Evolutionary conservation across 2,888 invertebrate species (phyloP).

Genomic region (Cantharis rufa): DNA sequence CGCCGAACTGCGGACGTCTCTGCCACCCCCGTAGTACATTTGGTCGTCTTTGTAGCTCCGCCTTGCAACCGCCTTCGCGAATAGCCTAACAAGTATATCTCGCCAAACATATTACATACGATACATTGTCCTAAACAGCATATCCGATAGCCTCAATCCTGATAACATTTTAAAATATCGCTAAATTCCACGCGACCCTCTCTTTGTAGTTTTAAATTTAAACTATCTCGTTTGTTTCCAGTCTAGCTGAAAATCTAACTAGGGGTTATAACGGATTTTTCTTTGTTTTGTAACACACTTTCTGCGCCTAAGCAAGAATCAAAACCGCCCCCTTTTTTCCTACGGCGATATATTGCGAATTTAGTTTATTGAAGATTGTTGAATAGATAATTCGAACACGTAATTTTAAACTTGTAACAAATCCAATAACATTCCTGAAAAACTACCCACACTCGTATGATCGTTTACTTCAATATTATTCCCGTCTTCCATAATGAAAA

Average conservation of each 20-base stretch:
- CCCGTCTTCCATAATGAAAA: neutral
- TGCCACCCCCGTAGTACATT: constrained; percentile 33
- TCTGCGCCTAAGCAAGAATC: constrained; percentile 16
- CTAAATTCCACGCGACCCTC: constrained; percentile 43
- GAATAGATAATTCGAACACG: constrained; percentile 9
- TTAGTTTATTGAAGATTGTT: constrained; percentile 22
- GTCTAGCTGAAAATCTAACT: constrained; percentile 43
- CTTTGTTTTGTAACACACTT: constrained; percentile 25
- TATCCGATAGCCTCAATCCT: constrained; percentile 34
- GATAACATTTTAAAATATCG: constrained; percentile 55
- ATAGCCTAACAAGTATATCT: constrained; percentile 49
- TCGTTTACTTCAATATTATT: neutral
- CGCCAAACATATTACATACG: constrained; percentile 36
- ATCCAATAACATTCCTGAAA: neutral
- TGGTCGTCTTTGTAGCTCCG: constrained; percentile 50
- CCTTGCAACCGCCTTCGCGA: constrained; percentile 52
- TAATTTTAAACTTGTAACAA: constrained; percentile 6
- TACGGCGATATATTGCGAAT: constrained; percentile 14
- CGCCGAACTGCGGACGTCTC: constrained; percentile 29
- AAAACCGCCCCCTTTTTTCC: constrained; percentile 21
- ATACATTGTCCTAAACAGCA: constrained; percentile 34
- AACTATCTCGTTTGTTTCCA: constrained; percentile 43
- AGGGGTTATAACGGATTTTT: constrained; percentile 30
- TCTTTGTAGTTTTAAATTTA: constrained; percentile 45
- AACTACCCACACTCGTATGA: neutral